Evolutionary conservation across 2,888 invertebrate species (phyloP), one percentile per base, ranked within the genome.

Genomic region (Agrochola lota): DNA sequence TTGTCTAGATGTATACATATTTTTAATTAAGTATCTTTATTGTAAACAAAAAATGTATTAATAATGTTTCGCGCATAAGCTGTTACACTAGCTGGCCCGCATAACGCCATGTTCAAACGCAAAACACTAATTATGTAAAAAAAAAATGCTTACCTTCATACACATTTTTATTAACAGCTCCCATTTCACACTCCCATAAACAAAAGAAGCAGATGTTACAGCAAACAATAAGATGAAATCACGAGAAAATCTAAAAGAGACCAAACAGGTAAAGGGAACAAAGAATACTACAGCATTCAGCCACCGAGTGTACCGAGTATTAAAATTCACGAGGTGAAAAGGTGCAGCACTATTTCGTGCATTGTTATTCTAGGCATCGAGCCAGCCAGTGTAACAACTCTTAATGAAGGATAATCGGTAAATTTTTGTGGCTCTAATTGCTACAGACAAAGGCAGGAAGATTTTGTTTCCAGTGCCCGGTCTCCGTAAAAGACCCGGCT

Each of bases 341-440:
- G 88, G 85, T 90, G 90, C 91, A 89, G 89, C 88, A 89, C 89
- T 92, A 92, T 93, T 92, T 91, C 88, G 90, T 86, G 90, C 91
- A 92, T 92, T 93, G 92, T 92, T 91, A 89, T 90, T 88, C 87
- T 80, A 85, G 87, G 89, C 90, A 84, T 80, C 78, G 79, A 81
- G 80, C 83, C 88, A 87, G 85, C 81, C 88, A 81, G 84, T 81
- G 80, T 78, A 85, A 87, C 91, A 85, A 85, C 87, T 83, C 78
- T 68, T 85, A 84, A 85, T 90, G 89, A 89, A 85, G 83, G 87
- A 81, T 88, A 86, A 84, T 88, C 83, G 85, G 86, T 79, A 85
- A 80, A 72, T 82, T 88, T 87, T 88, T 88, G 80, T 59, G 71
- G 71, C 73, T 86, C 86, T 86, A 88, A 88, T 87, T 88, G 87